phyloP scores from a whole-genome alignment of 2,113 vertebrate genomes.

The Dascyllus trimaculatus region DNA sequence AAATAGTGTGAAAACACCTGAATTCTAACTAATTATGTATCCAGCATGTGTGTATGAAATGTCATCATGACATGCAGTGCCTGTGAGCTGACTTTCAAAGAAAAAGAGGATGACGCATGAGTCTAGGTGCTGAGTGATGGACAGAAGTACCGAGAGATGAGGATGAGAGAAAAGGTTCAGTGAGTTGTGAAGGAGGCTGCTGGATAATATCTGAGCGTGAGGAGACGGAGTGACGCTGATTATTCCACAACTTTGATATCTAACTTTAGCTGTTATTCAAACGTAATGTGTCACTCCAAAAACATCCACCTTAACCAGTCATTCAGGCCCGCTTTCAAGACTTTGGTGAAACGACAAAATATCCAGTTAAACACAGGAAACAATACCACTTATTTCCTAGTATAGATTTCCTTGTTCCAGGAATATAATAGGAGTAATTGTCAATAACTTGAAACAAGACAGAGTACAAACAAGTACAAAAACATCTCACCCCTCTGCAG shows the following conservation, averaged over 20 bases:
- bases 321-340: not conserved
- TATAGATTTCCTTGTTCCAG: not conserved
- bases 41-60: constrained; percentile 55
- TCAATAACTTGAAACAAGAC: constrained; percentile 10
- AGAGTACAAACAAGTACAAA: not conserved
- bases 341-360: not conserved
- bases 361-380: not conserved
- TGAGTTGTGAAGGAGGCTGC: constrained; percentile 12
- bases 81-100: constrained; percentile 67
- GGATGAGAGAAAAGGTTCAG: constrained; percentile 53
- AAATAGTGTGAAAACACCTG: constrained; percentile 51
- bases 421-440: constrained; percentile 16
- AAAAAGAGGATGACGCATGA: constrained; percentile 66
- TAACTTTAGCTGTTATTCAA: constrained; percentile 6
- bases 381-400: not conserved
- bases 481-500: not conserved
- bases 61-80: constrained; percentile 70
- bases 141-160: constrained; percentile 60
- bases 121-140: constrained; percentile 60
- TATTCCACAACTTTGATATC: constrained; percentile 24
- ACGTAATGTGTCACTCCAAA: not conserved
- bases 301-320: not conserved
- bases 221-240: constrained; percentile 19
- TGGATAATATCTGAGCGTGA: constrained; percentile 38
- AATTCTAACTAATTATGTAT: constrained; percentile 55